Evolutionary conservation across 37 sponge, comb jelly and placozoan genomes (phyloP), one percentile per base, ranked within the genome.

Genomic region (Cliona cf. orientalis): DNA sequence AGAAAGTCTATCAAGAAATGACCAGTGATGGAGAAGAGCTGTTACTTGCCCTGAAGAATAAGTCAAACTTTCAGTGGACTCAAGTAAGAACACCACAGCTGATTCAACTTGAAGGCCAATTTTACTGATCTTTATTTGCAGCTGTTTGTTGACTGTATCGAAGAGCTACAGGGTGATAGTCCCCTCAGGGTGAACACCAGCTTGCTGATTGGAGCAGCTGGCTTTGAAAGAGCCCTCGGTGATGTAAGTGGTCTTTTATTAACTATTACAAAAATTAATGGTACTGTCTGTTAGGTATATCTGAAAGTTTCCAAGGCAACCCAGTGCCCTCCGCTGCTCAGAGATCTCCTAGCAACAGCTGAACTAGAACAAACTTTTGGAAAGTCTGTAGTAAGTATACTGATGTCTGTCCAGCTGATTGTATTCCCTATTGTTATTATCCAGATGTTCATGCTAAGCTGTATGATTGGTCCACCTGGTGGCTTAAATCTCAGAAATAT

Each of bases 401-500:
- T 71, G 26, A 5, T 12, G 25, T n/a, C n/a, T n/a, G n/a, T n/a
- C n/a, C n/a, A n/a, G 26, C 26, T n/a, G 1, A 62, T 3, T 28
- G 25, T 40, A 44, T 77, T 60, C 46, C 2, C 72, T 43, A 40
- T 11, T n/a, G 6, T 38, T 55, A 3, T 23, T 23, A 26, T 46
- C 1, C 72, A 91, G 92, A 76, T 88, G 70, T 74, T 46, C 40
- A 46, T 65, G 3, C 75, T 95, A 1, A 57, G 63, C 19, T 76
- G 71, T 70, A 40, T 92, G 17, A 81, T 95, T 74, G 95, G 95
- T 0, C 87, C 89, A 1, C 95, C 95, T 0, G 56, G 57, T 65
- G 90, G 93, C 22, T 69, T 95, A 12, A 95, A 95, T 75, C 68
- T 95, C 45, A 64, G 95, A 5, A 95, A 95, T 42, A 39, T 92